Evolutionary conservation across 2,888 invertebrate species (phyloP).

Genomic region (Orthonychiurus folsomi): DNA sequence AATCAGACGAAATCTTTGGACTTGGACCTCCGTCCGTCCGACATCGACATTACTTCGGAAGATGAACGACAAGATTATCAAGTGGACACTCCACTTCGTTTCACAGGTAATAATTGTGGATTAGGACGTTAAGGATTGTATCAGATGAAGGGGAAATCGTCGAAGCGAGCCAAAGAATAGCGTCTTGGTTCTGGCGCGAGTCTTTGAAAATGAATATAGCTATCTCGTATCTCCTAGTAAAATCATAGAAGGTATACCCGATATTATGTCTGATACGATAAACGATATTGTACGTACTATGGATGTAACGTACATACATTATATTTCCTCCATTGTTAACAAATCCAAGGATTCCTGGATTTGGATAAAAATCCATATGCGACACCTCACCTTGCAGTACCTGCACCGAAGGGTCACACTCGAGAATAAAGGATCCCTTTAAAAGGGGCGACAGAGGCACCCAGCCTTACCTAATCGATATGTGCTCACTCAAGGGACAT

Average conservation of each 20-base stretch:
- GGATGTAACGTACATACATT: neutral
- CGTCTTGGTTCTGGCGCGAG: too few relatives aligned
- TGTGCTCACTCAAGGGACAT: neutral
- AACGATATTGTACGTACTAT: neutral
- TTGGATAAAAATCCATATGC: neutral
- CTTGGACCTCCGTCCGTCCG: too few relatives aligned
- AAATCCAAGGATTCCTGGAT: neutral
- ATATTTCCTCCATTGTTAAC: neutral
- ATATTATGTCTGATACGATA: neutral
- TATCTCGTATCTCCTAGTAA: too few relatives aligned
- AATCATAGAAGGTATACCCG: too few relatives aligned
- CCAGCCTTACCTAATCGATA: neutral
- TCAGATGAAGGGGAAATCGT: conserved; percentile 1
- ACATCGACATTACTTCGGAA: too few relatives aligned
- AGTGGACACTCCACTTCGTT: too few relatives aligned
- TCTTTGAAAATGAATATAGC: too few relatives aligned
- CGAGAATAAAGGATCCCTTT: neutral
- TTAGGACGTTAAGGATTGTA: conserved; percentile 1
- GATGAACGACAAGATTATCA: too few relatives aligned
- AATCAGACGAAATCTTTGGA: too few relatives aligned
- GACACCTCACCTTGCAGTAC: neutral
- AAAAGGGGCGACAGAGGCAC: neutral
- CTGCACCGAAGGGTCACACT: neutral
- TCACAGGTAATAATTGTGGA: conserved; percentile 1
- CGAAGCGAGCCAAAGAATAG: too few relatives aligned